phyloP scores from a whole-genome alignment of 2,797 vertebrate species.

The Chaetophractus vellerosus region DNA sequence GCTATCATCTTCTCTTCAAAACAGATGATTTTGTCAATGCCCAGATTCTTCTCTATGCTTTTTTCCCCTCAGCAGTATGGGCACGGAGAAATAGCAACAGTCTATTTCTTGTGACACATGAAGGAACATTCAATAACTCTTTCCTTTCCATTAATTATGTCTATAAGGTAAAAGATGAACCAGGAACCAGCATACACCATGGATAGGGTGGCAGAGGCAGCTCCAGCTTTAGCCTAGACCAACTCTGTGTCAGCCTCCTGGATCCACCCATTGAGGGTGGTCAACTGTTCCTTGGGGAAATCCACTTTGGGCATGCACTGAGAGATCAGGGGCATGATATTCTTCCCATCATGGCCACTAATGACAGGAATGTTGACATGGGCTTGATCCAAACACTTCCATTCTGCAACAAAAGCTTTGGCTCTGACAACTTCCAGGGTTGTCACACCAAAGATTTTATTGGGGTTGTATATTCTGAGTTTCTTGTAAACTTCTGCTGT shows the following conservation, averaged over 20 bases:
- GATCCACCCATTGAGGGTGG: slow-evolving; percentile 93
- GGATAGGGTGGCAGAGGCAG: slow-evolving; percentile 95
- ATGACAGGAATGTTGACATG: slow-evolving; percentile 94
- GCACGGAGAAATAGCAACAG: slow-evolving; percentile 96
- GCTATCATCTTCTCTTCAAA: slow-evolving; percentile 96
- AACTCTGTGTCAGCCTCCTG: slow-evolving; percentile 97
- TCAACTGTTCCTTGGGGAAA: slow-evolving; percentile 94
- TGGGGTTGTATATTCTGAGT: slow-evolving; percentile 96
- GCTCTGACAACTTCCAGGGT: slow-evolving; percentile 98
- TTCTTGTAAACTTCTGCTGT: slow-evolving; percentile 98
- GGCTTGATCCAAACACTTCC: slow-evolving; percentile 97
- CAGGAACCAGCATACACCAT: slow-evolving; percentile 97
- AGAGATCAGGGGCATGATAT: slow-evolving; percentile 96
- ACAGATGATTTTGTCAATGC: slow-evolving; percentile 93
- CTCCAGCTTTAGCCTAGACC: slow-evolving; percentile 96
- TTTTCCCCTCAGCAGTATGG: slow-evolving; percentile 95
- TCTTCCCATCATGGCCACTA: slow-evolving; percentile 96
- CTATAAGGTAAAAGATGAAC: slow-evolving; percentile 95
- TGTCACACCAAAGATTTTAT: slow-evolving; percentile 97
- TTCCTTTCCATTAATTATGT: slow-evolving; percentile 97
- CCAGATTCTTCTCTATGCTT: slow-evolving; percentile 97
- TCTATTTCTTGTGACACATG: slow-evolving; percentile 95
- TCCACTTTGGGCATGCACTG: slow-evolving; percentile 96
- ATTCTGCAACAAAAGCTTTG: slow-evolving; percentile 96
- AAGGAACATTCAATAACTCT: slow-evolving; percentile 95